A percentile compares a stretch with the other conserved stretches of the same genome.
These are phyloP conservation scores for Myocastor coypus DNA, from an alignment of 2,113 vertebrate species.

Conservation along the genomic window DNA sequence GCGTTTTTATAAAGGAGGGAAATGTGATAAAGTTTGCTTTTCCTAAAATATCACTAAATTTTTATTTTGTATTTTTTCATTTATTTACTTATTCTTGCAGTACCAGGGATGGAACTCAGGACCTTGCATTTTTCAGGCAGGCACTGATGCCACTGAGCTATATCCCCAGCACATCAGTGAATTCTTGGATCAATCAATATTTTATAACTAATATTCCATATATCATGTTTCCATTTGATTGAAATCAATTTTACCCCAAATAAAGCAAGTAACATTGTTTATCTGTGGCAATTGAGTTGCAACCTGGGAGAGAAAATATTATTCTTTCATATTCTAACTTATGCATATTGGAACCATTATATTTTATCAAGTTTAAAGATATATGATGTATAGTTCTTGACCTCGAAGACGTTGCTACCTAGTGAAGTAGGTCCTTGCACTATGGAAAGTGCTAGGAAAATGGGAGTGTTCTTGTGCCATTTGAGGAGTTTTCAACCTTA, in stretches of 20 bases:
- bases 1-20: neutral
- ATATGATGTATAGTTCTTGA: neutral
- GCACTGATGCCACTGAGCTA: no score
- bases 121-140: no score
- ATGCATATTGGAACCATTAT: neutral
- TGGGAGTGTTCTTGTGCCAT: neutral
- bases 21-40: neutral
- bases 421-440: no score
- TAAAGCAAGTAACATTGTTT: neutral
- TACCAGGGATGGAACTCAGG: no score
- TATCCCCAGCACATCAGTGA: no score
- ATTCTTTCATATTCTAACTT: slow-evolving; percentile 5
- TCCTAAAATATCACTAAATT: neutral
- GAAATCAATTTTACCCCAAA: neutral
- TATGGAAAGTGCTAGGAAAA: no score
- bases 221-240: neutral
- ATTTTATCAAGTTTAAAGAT: neutral
- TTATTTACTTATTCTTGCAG: no score
- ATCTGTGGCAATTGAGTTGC: slow-evolving; percentile 49
- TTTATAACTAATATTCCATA: slow-evolving; percentile 1
- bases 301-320: neutral
- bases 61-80: no score
- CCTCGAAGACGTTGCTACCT: neutral
- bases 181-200: slow-evolving; percentile 45
- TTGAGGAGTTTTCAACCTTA: neutral